These are phyloP conservation scores for Lissonota sp. DNA, from an alignment of 2,888 invertebrate genomes.

Conservation along the genomic window DNA sequence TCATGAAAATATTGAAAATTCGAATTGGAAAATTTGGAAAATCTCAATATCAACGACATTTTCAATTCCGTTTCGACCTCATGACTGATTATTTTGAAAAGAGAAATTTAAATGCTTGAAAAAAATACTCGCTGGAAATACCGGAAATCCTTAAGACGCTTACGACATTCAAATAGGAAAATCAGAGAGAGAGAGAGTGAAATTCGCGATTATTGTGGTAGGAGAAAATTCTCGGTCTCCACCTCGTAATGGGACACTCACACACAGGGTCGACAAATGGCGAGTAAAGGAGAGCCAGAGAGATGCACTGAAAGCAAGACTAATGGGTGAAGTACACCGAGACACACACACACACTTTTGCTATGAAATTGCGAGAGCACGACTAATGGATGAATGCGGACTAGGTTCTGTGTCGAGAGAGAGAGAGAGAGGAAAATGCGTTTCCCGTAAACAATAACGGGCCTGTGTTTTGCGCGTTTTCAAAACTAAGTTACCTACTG, in stretches of 20 bases:
- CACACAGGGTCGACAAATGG: constrained; percentile 12
- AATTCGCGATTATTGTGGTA: constrained; percentile 22
- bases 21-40: no score
- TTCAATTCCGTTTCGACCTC: no score
- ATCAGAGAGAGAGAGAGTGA: background rate
- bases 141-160: background rate
- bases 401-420: constrained; percentile 13
- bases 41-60: no score
- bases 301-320: constrained; percentile 49
- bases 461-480: constrained; percentile 36
- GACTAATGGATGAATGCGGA: constrained; percentile 56
- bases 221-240: constrained; percentile 10
- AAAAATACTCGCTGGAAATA: background rate
- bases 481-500: constrained; percentile 31
- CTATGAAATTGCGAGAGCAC: constrained; percentile 32
- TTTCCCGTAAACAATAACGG: constrained; percentile 57
- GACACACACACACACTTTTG: background rate
- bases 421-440: constrained; percentile 23
- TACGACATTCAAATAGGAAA: background rate
- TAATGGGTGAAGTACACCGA: constrained; percentile 50
- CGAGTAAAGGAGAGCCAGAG: constrained; percentile 21
- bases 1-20: no score
- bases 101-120: background rate
- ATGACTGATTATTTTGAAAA: no score
- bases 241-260: constrained; percentile 17